Percentiles rank a stretch among this genome's conserved stretches.
These are phyloP conservation scores for Leptopilina syphax DNA, from an alignment of 2,888 invertebrate species.

Conservation along the genomic window DNA sequence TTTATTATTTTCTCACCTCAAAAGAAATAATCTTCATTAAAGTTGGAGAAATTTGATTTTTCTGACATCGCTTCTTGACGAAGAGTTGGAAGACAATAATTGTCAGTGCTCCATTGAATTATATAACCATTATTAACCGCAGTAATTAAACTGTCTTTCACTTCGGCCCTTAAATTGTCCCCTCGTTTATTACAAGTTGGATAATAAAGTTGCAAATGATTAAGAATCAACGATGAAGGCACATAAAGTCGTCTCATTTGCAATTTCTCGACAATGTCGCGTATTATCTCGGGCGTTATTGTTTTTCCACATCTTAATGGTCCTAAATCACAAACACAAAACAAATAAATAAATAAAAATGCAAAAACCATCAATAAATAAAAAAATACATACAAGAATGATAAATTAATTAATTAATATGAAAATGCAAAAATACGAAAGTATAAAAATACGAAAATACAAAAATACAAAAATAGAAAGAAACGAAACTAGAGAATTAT, in stretches of 20 bases:
- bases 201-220: constrained; percentile 6
- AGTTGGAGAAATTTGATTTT: not conserved
- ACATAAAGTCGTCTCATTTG: constrained; percentile 25
- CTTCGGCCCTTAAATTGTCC: constrained; percentile 1
- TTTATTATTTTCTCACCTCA: not conserved
- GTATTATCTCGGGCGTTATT: constrained; percentile 31
- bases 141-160: not conserved
- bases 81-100: constrained; percentile 22
- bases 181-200: constrained; percentile 12
- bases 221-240: constrained; percentile 8
- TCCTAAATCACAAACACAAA: not conserved
- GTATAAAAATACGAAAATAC: too few relatives aligned
- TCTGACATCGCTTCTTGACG: constrained; percentile 14
- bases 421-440: not conserved
- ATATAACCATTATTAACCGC: constrained; percentile 26
- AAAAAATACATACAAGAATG: not conserved
- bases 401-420: not conserved
- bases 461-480: too few relatives aligned
- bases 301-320: not conserved
- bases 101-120: constrained; percentile 23
- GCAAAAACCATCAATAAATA: not conserved
- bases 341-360: too few relatives aligned
- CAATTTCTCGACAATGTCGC: constrained; percentile 29
- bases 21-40: constrained; percentile 3
- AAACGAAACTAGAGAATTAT: too few relatives aligned